Evolutionary conservation across 2,888 invertebrate genomes (phyloP).

Genomic region (Dasysyrphus albostriatus): DNA sequence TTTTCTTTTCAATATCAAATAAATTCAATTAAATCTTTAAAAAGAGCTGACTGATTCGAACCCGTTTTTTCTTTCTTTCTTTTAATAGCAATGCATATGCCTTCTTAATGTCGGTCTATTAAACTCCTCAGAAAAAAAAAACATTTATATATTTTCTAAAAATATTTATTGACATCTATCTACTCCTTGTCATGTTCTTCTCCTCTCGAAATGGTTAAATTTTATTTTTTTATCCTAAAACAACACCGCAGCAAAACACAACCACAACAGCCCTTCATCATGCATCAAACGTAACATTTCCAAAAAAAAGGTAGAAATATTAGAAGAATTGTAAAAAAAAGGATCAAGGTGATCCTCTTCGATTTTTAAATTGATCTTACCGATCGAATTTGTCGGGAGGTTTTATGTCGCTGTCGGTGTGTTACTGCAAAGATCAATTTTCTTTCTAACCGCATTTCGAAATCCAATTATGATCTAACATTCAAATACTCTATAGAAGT

Average conservation of each 20-base stretch:
- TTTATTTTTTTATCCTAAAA: constrained; percentile 69
- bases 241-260: constrained; percentile 63
- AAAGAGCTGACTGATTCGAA: constrained; percentile 11
- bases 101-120: constrained; percentile 46
- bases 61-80: constrained; percentile 22
- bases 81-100: constrained; percentile 16
- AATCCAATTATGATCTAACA: constrained; percentile 72
- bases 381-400: constrained; percentile 19
- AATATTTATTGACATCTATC: constrained; percentile 76
- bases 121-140: constrained; percentile 62
- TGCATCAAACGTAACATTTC: constrained; percentile 45
- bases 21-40: constrained; percentile 73
- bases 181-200: constrained; percentile 72
- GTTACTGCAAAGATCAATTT: constrained; percentile 66
- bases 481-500: constrained; percentile 19
- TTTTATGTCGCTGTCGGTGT: constrained; percentile 8
- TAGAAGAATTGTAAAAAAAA: constrained; percentile 32
- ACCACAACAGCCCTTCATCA: constrained; percentile 60
- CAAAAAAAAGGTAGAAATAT: constrained; percentile 32
- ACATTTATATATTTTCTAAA: constrained; percentile 16
- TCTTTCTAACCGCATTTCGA: constrained; percentile 63
- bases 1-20: constrained; percentile 63
- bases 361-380: constrained; percentile 37
- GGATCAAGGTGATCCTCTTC: constrained; percentile 63
- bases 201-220: constrained; percentile 6